Evolutionary conservation across 2,113 vertebrate species (phyloP), one percentile per base, ranked within the genome.

Genomic region (Sander vitreus): DNA sequence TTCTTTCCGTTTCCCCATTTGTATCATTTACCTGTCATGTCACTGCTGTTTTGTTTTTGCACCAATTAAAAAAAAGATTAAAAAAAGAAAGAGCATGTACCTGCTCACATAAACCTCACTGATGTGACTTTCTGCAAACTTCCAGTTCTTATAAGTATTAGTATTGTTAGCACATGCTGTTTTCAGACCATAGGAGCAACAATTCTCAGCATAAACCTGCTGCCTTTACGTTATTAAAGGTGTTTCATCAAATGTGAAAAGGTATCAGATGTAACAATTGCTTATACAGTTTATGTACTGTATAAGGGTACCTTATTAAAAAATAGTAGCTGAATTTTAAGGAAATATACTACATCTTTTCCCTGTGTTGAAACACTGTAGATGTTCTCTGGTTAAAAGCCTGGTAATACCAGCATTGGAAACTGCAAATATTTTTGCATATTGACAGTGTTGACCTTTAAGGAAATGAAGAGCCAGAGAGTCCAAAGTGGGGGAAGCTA

Each of bases 101-200:
- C 33, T 25, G 13, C 58, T 78, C 21, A 18, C 23, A 21, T 47
- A 69, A 30, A 64, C 60, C 15, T 51, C 70, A 25, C 10, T 27
- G 16, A 50, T 19, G n/a, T 69, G 25, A 21, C 57, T 81, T 47
- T 76, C 18, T 2, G 4, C 6, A 3, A 4, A 19, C 10, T 76
- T 43, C 47, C 5, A 19, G 4, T 76, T 43, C 47, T 55, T 59
- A 33, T 21, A 6, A 60, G 15, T 45, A 6, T 76, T 25, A 53
- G 39, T 59, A 73, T 75, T 51, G 51, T 74, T 48, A 74, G 62
- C 71, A 21, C 14, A 12, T 9, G 54, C 9, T 48, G 14, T 66
- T 62, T 70, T 43, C 13, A 55, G 15, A 16, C 60, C n/a, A 30
- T 36, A 36, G 18, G 6, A 71, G 47, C 30, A 57, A 36, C 30